Conservation (phyloP, 2,888 invertebrate genomes). For the Chymomyza procnemis region DNA sequence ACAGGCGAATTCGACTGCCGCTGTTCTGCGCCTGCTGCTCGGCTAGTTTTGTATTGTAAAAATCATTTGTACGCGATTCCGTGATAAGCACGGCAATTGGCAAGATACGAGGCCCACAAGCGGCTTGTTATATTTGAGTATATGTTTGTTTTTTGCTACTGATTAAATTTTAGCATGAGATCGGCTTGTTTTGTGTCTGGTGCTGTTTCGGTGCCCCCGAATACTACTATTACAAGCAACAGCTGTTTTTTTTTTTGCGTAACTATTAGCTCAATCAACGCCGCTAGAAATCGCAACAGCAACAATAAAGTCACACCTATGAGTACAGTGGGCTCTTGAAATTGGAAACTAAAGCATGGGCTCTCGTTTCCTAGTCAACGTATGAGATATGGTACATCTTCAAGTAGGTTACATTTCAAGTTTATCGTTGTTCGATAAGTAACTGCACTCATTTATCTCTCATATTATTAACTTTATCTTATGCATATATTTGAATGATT, state of each 20-base stretch:
- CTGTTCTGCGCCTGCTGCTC: neutral
- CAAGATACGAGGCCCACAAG: constrained; percentile 3
- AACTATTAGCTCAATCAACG: constrained; percentile 41
- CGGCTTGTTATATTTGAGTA: neutral
- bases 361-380: too few species aligned
- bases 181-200: neutral
- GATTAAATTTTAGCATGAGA: neutral
- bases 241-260: constrained; percentile 18
- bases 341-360: neutral
- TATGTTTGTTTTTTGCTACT: neutral
- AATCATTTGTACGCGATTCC: neutral
- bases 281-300: constrained; percentile 18
- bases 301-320: constrained; percentile 31
- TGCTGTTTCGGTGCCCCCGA: neutral
- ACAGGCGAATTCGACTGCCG: constrained; percentile 29
- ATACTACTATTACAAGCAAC: constrained; percentile 3
- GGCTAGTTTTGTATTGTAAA: constrained; percentile 4
- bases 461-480: too few species aligned
- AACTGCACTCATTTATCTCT: too few species aligned
- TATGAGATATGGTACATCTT: too few species aligned
- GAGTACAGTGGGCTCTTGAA: neutral
- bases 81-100: constrained; percentile 5
- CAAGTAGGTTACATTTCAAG: too few species aligned
- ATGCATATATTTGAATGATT: too few species aligned
- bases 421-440: too few species aligned